Evolutionary conservation across 2,888 invertebrate genomes (phyloP).

Genomic region (Morinoia aosen): DNA sequence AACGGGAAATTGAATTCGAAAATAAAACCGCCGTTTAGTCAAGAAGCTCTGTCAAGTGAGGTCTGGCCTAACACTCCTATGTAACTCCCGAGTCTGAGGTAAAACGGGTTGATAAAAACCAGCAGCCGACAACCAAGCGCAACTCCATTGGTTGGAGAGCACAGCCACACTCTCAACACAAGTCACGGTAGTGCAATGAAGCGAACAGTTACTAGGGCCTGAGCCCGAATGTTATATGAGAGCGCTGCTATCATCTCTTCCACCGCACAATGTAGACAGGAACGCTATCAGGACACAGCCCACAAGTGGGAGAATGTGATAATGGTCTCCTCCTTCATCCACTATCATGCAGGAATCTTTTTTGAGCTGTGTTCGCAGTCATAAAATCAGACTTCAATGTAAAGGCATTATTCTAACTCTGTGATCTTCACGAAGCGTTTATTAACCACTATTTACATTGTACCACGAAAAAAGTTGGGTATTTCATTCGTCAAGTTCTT

Average conservation of each 20-base stretch:
- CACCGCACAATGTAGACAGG: background rate
- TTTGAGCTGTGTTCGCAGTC: background rate
- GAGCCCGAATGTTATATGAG: background rate
- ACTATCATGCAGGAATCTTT: background rate
- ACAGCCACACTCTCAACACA: background rate
- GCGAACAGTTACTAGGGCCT: background rate
- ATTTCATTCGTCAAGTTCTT: no score
- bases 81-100: background rate
- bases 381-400: background rate
- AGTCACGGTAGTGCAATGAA: background rate
- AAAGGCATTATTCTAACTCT: background rate
- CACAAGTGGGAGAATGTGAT: background rate
- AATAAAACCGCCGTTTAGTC: no score
- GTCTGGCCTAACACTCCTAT: no score
- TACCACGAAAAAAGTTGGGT: no score
- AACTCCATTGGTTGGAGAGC: background rate
- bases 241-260: background rate
- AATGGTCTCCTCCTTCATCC: background rate
- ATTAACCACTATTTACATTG: no score
- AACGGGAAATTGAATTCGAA: no score
- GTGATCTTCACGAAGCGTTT: no score
- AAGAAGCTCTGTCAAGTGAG: no score
- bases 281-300: background rate
- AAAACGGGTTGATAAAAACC: background rate
- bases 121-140: background rate